phyloP scores from a whole-genome alignment of 2,888 invertebrate genomes.

The Yponomeuta plumbellus region DNA sequence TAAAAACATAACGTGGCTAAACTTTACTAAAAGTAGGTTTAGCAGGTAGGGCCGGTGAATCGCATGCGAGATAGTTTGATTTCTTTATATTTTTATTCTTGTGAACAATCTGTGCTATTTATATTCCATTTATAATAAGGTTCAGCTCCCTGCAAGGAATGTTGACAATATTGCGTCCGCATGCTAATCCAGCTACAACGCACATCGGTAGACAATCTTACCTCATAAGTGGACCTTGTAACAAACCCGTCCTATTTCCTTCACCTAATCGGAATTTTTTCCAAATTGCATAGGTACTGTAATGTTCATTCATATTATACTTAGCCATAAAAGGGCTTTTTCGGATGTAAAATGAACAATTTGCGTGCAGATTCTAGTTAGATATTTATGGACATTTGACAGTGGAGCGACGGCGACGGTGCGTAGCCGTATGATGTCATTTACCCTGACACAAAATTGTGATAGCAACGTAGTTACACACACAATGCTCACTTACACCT shows the following conservation, averaged over 20 bases:
- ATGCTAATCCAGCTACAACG: conserved; percentile 34
- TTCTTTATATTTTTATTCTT: background rate
- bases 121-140: conserved; percentile 28
- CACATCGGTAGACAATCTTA: background rate
- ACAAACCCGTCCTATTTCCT: background rate
- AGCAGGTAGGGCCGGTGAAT: background rate
- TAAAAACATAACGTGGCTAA: too few species aligned
- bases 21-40: too few species aligned
- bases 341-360: background rate
- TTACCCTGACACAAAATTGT: conserved; percentile 20
- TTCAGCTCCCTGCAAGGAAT: conserved; percentile 36
- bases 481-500: background rate
- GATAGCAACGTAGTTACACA: background rate
- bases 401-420: background rate
- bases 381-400: conserved; percentile 15
- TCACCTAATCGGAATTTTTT: background rate
- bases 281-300: background rate
- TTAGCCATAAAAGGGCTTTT: background rate
- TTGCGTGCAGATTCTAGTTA: background rate
- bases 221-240: background rate
- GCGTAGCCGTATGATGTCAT: conserved; percentile 42
- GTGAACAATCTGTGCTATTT: conserved; percentile 20
- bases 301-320: background rate
- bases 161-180: conserved; percentile 31
- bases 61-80: background rate